Evolutionary conservation across 2,113 vertebrate species (phyloP).

Genomic region (Tamias sibiricus): DNA sequence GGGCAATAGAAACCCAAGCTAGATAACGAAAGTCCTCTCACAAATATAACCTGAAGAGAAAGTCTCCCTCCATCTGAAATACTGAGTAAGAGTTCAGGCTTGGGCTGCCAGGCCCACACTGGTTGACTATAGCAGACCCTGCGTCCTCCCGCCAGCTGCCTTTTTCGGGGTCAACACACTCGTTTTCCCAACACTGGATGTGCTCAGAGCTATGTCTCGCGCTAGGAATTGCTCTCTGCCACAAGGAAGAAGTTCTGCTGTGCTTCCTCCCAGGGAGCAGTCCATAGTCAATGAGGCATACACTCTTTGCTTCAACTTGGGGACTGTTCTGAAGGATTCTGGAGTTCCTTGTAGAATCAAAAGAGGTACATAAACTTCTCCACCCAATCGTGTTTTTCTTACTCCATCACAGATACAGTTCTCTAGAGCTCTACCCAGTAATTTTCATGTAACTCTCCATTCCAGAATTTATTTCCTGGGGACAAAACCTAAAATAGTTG

Average conservation of each 20-base stretch:
- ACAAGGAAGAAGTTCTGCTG: not conserved
- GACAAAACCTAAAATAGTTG: not conserved
- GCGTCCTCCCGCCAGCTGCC: not conserved
- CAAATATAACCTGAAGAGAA: not conserved
- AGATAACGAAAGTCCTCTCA: not conserved
- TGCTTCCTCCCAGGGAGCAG: not conserved
- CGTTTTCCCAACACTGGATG: not conserved
- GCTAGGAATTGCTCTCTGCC: not conserved
- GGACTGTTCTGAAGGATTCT: not conserved
- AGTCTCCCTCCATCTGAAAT: not conserved
- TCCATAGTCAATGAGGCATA: not conserved
- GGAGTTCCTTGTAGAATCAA: not conserved
- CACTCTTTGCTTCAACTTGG: not conserved
- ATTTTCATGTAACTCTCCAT: not conserved
- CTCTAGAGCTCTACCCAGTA: not conserved
- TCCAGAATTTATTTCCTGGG: not conserved
- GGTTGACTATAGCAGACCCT: not conserved
- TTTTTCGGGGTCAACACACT: not conserved
- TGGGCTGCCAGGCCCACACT: not conserved
- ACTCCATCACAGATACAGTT: not conserved
- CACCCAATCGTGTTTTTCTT: not conserved
- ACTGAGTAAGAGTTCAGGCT: not conserved
- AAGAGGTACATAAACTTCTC: not conserved
- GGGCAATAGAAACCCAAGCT: not conserved
- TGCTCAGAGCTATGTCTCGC: not conserved